Conservation (phyloP, 1,140 invertebrate genomes). For the Dendrolimus kikuchii region DNA sequence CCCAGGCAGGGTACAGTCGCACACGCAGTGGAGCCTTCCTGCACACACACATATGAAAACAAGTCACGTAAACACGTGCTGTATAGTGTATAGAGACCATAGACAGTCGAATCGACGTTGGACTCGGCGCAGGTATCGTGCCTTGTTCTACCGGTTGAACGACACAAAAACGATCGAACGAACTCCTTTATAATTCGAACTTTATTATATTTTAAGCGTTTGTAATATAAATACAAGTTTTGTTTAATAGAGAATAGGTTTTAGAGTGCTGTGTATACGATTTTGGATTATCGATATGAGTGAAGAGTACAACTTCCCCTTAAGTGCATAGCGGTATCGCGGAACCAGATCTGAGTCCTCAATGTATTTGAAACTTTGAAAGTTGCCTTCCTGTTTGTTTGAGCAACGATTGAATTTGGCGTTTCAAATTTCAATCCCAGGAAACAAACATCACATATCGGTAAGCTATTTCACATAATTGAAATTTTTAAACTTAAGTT, state of each 20-base stretch:
- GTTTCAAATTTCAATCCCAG: conserved; percentile 1
- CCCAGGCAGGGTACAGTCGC: conserved; percentile 11
- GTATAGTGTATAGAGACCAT: conserved; percentile 12
- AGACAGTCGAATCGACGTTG: conserved; percentile 37
- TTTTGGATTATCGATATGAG: conserved; percentile 15
- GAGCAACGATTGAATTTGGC: conserved; percentile 16
- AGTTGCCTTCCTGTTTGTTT: conserved; percentile 24
- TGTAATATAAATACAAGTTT: not conserved
- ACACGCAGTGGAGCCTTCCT: conserved; percentile 31
- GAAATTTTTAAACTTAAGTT: not conserved
- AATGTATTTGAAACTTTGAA: conserved; percentile 13
- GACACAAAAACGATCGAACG: conserved; percentile 33
- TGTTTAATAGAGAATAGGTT: not conserved
- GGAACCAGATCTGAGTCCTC: conserved; percentile 30
- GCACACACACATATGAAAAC: conserved; percentile 25
- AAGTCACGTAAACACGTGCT: conserved; percentile 22
- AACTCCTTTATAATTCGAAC: conserved; percentile 23
- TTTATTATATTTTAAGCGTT: conserved; percentile 4
- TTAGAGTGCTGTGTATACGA: conserved; percentile 7
- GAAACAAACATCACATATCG: conserved; percentile 1
- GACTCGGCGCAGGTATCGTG: conserved; percentile 33
- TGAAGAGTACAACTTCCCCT: conserved; percentile 12
- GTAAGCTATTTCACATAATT: conserved; percentile 1
- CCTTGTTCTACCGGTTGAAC: conserved; percentile 30
- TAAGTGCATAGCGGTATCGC: conserved; percentile 33